Conservation (phyloP, 2,797 vertebrate species). For the Cirrhinus molitorella region DNA sequence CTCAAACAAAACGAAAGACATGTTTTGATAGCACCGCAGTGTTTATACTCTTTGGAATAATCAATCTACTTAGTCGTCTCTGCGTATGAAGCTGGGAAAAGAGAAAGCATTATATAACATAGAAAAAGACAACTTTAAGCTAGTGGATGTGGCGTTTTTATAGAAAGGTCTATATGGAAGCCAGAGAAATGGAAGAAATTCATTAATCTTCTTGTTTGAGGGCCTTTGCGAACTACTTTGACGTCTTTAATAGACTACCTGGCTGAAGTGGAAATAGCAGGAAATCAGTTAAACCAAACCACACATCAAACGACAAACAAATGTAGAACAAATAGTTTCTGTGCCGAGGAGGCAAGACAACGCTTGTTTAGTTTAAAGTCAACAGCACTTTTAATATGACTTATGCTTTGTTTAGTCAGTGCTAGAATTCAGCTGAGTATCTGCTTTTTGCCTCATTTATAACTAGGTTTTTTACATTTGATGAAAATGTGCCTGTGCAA, state of each 20-base stretch:
- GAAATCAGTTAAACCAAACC: conserved; percentile 27
- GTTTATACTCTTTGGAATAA: conserved; percentile 19
- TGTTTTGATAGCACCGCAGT: conserved; percentile 7
- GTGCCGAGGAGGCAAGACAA: background rate
- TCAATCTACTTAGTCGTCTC: conserved; percentile 2
- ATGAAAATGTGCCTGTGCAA: background rate
- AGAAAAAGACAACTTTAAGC: background rate
- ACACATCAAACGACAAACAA: conserved; percentile 27
- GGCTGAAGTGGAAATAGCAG: conserved; percentile 2
- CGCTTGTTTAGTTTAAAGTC: conserved; percentile 16
- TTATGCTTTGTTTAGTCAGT: conserved; percentile 12
- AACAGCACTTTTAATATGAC: background rate
- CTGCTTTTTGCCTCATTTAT: background rate
- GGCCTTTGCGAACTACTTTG: conserved; percentile 7
- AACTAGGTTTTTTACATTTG: background rate
- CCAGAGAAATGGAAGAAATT: background rate
- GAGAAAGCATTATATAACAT: background rate
- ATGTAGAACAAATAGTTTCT: background rate
- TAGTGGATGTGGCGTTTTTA: background rate
- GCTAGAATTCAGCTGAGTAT: background rate
- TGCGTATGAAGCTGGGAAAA: background rate
- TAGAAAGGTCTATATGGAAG: background rate
- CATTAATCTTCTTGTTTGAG: background rate
- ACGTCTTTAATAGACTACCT: conserved; percentile 14
- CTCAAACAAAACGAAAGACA: conserved; percentile 15